Conservation (phyloP, 2,888 invertebrate genomes). For the Monoplex corrugatus region DNA sequence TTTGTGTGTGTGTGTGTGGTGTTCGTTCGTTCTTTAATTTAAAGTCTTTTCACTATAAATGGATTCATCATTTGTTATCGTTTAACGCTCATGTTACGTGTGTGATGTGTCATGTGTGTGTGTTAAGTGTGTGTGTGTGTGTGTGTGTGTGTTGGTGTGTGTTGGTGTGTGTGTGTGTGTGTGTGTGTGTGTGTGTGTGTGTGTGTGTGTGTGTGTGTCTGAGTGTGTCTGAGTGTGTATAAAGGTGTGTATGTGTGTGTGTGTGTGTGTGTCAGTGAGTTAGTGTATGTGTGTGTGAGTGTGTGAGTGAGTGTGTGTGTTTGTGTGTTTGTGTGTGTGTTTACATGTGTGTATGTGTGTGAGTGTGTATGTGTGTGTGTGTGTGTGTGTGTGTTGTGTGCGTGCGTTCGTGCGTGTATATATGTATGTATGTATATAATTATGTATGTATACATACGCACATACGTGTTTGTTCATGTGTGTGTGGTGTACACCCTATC, state of each 20-base stretch:
- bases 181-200: slow-evolving; percentile 32
- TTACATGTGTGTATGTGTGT: too few species aligned
- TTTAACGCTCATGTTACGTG: neutral
- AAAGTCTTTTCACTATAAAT: neutral
- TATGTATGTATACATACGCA: neutral
- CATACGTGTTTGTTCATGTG: too few species aligned
- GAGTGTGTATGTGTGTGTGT: too few species aligned
- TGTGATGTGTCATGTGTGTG: neutral
- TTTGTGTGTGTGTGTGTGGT: neutral
- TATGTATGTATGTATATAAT: neutral
- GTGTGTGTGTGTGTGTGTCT: slow-evolving; percentile 24
- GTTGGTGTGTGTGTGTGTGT: slow-evolving; percentile 19
- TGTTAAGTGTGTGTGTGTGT: slow-evolving; percentile 4
- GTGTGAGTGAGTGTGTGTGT: neutral
- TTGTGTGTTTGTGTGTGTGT: neutral
- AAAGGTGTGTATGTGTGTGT: too few species aligned
- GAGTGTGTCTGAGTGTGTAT: neutral
- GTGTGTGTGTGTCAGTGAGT: neutral
- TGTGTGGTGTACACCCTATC: neutral
- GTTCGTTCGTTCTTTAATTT: neutral
- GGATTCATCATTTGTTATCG: neutral
- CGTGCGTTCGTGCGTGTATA: neutral
- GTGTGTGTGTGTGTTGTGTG: too few species aligned
- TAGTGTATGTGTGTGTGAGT: neutral
- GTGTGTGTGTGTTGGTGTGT: slow-evolving; percentile 24